These are phyloP conservation scores for Myotis pilosus DNA, from an alignment of 2,797 vertebrate genomes.

Conservation along the genomic window DNA sequence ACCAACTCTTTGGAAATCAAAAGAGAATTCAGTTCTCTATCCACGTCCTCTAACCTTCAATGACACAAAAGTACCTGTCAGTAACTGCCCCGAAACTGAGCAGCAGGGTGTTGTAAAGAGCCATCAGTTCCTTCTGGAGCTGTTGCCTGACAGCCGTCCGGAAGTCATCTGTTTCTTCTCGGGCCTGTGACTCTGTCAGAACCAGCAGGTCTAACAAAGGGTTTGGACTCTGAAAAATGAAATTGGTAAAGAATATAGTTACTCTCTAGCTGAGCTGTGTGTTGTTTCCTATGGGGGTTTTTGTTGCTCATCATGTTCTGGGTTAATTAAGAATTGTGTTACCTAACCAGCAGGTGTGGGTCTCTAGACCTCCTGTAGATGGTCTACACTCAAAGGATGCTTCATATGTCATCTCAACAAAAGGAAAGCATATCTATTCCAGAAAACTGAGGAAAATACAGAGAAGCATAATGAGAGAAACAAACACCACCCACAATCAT, in stretches of 20 bases:
- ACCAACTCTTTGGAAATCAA: neutral
- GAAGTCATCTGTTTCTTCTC: constrained; percentile 84
- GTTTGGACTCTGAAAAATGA: constrained; percentile 82
- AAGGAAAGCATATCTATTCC: neutral
- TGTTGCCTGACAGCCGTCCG: constrained; percentile 89
- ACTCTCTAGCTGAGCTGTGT: neutral
- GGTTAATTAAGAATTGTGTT: neutral
- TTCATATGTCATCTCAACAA: neutral
- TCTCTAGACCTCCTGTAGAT: neutral
- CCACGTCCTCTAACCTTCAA: neutral
- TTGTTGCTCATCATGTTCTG: neutral
- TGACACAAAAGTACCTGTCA: constrained; percentile 87
- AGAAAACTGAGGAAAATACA: neutral
- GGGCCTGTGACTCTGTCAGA: constrained; percentile 83
- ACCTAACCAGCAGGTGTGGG: neutral
- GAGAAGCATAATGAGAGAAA: neutral
- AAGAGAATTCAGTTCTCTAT: neutral
- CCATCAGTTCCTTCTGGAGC: constrained; percentile 92
- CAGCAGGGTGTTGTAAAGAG: constrained; percentile 90
- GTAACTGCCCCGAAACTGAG: constrained; percentile 83
- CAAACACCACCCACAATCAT: neutral
- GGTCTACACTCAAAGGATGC: neutral
- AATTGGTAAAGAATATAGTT: neutral
- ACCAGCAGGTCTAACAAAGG: constrained; percentile 86
- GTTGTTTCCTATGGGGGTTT: neutral